phyloP scores from a whole-genome alignment of 1,140 invertebrate genomes.

The Maniola jurtina region DNA sequence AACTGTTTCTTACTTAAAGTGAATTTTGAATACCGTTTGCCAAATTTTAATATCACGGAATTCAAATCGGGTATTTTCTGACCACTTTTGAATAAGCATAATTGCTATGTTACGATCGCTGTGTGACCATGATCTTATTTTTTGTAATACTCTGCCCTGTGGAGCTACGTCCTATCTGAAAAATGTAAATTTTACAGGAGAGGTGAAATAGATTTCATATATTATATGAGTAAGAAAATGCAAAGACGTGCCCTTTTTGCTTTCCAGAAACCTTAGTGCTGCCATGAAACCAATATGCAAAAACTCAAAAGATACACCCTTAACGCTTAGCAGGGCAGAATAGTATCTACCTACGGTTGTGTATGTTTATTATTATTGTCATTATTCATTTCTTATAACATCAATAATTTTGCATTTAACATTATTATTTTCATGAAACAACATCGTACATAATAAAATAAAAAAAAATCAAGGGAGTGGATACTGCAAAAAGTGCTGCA shows the following conservation, averaged over 20 bases:
- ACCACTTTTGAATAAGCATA: constrained; percentile 26
- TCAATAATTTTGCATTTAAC: constrained; percentile 54
- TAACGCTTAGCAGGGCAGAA: no score
- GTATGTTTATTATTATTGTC: constrained; percentile 44
- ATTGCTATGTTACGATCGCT: constrained; percentile 9
- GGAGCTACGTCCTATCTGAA: no score
- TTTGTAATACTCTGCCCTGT: not conserved
- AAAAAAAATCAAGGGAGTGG: not conserved
- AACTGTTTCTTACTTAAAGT: constrained; percentile 14
- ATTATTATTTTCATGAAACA: constrained; percentile 28
- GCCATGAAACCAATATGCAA: no score
- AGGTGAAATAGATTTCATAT: no score
- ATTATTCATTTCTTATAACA: constrained; percentile 13
- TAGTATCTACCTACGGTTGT: constrained; percentile 38
- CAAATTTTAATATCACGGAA: constrained; percentile 19
- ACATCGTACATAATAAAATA: not conserved
- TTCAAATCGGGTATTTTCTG: constrained; percentile 46
- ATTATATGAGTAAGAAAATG: no score
- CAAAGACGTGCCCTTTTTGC: no score
- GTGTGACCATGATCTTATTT: constrained; percentile 6
- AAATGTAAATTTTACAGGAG: no score
- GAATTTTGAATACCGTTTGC: constrained; percentile 16
- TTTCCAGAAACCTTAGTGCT: no score
- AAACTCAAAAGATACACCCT: no score
- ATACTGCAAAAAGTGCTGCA: no score